These are phyloP conservation scores for Alexandromys fortis DNA, from an alignment of 2,113 vertebrate species.

Conservation along the genomic window DNA sequence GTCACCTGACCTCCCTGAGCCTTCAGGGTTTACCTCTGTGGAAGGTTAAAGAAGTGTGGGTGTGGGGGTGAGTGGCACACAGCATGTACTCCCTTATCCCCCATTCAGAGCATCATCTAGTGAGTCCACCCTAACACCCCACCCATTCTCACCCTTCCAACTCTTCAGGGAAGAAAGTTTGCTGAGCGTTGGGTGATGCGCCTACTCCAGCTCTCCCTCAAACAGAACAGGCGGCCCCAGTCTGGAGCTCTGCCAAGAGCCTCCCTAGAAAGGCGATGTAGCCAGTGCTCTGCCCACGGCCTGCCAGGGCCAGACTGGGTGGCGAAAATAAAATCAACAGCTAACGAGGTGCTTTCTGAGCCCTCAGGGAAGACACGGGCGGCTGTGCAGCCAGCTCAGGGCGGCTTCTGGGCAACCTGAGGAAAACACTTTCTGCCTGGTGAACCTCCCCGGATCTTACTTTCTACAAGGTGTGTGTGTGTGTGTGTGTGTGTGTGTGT, in stretches of 20 bases:
- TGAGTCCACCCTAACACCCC: rapidly evolving
- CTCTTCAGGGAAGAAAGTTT: slow-evolving; percentile 81
- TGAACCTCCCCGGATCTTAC: neutral
- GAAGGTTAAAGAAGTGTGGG: neutral
- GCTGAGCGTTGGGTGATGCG: slow-evolving; percentile 77
- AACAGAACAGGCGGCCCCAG: slow-evolving; percentile 79
- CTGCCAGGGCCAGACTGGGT: slow-evolving; percentile 85
- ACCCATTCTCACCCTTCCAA: slow-evolving; percentile 56
- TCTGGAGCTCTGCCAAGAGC: slow-evolving; percentile 83
- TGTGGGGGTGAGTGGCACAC: neutral
- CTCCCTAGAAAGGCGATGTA: slow-evolving; percentile 82
- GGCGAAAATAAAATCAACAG: slow-evolving; percentile 85
- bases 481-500: neutral
- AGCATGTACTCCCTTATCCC: neutral
- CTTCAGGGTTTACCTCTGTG: neutral
- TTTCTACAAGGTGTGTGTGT: neutral
- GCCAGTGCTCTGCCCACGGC: slow-evolving; percentile 82
- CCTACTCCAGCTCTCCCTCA: slow-evolving; percentile 76
- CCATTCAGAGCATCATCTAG: neutral
- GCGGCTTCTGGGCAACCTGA: slow-evolving; percentile 55
- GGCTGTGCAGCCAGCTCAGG: neutral
- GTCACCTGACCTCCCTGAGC: neutral
- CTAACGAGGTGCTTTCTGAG: slow-evolving; percentile 78
- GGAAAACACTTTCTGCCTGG: neutral
- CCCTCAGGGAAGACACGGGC: neutral